Base-by-base conservation (phyloP, 2,797 vertebrate genomes). In the Liasis olivaceus region DNA sequence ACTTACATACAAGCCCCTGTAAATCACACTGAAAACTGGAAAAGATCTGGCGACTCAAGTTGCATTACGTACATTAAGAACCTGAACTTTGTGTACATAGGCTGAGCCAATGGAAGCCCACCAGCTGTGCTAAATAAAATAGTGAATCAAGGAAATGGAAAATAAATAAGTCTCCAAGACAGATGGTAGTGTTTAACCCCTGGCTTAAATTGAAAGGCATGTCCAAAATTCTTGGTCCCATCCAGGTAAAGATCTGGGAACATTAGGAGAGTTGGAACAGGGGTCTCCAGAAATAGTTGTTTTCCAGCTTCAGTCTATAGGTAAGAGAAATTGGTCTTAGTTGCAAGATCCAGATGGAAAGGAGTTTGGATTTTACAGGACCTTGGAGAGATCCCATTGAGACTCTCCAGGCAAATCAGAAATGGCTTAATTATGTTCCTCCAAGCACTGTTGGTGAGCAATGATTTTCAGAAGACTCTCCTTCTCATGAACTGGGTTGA, bases 31-130 rank as follows among this genome's bases (percentile, higher is more conserved):
- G 87, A 93, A 94, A 95, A 90, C 88, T 94, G 36, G 94, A 95
- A 95, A 86, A 96, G 64, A 91, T 92, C 94, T 94, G 60, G 28
- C 92, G 92, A 94, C 95, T 95, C 91, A 94, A 95, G 93, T 95
- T 66, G 90, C 42, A 91, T 0, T 66, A n/a, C 84, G 14, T 96
- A 94, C 92, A 93, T 95, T 93, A 60, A 94, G 88, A 91, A 47
- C 69, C 24, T 91, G 87, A 24, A 89, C 4, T 85, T 90, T 95
- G 89, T 94, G 51, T 89, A 81, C 92, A 58, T 92, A 94, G 36
- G 94, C 95, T 95, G 1, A 58, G 91, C 60, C 95, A 93, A 93
- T 56, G 69, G 91, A 62, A 90, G 90, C 91, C 94, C 91, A 95
- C 92, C 94, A 95, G 92, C 47, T 5, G 4, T 94, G 47, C 4